These are phyloP conservation scores for Acrossocheilus fasciatus DNA, from an alignment of 2,797 vertebrate genomes.

Conservation along the genomic window DNA sequence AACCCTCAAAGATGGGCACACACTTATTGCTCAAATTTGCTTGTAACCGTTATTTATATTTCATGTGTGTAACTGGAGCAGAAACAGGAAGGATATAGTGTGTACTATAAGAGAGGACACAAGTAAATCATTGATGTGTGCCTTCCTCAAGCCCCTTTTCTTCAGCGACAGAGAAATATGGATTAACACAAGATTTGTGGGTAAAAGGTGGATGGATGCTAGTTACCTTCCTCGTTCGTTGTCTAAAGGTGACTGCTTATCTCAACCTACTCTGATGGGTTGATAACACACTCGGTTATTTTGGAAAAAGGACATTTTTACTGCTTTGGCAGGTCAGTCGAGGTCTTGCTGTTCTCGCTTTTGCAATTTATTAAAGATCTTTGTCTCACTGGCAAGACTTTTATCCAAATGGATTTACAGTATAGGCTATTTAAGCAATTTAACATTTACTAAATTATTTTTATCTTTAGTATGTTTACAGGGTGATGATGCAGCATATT, in stretches of 20 bases:
- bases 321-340: not conserved
- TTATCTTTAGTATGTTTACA: not conserved
- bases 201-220: constrained; percentile 25
- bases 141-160: not conserved
- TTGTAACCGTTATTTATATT: constrained; percentile 7
- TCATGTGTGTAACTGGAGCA: constrained; percentile 36
- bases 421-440: not conserved
- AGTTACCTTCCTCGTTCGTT: not conserved
- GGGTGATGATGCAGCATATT: not conserved
- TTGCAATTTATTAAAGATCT: not conserved
- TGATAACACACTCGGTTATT: constrained; percentile 19
- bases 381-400: not conserved
- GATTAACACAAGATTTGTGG: not conserved
- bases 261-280: not conserved
- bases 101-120: constrained; percentile 16
- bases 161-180: not conserved
- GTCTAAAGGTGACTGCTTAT: constrained; percentile 22
- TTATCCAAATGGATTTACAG: not conserved
- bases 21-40: not conserved
- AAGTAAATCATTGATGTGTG: constrained; percentile 53
- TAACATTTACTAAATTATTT: not conserved
- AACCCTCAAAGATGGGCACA: constrained; percentile 43
- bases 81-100: constrained; percentile 37
- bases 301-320: constrained; percentile 2
- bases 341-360: not conserved